A percentile compares a stretch with the other conserved stretches of the same genome.
Conservation (phyloP, 2,113 vertebrate species). For the Dasyornis broadbenti region DNA sequence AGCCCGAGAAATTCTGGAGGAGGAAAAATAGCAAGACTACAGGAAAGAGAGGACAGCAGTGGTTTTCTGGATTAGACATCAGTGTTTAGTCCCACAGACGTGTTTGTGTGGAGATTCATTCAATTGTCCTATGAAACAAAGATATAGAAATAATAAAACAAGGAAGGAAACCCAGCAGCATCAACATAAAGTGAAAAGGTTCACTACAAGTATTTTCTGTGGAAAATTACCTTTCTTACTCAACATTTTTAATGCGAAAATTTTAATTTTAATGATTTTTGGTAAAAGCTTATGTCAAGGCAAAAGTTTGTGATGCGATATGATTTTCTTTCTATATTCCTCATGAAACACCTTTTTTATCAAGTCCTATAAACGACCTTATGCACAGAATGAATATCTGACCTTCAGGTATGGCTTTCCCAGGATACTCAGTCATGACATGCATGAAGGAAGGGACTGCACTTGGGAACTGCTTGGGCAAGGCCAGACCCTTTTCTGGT, state of each 20-base stretch:
- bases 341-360: neutral
- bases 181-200: neutral
- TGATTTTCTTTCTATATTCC: neutral
- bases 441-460: neutral
- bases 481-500: neutral
- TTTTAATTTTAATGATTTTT: neutral
- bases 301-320: neutral
- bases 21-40: neutral
- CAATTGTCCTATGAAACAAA: neutral
- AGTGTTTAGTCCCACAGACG: neutral
- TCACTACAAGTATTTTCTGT: neutral
- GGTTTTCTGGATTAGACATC: neutral
- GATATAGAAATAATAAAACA: neutral
- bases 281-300: neutral
- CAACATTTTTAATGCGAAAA: neutral
- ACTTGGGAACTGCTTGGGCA: neutral
- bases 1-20: neutral
- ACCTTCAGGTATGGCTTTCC: neutral
- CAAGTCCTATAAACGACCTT: neutral
- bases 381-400: neutral
- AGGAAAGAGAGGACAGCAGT: neutral
- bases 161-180: neutral
- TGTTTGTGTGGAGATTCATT: neutral
- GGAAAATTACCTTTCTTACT: neutral
- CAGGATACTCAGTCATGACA: neutral